Conservation (phyloP, 2,113 vertebrate genomes). For the Copsychus sechellarum region DNA sequence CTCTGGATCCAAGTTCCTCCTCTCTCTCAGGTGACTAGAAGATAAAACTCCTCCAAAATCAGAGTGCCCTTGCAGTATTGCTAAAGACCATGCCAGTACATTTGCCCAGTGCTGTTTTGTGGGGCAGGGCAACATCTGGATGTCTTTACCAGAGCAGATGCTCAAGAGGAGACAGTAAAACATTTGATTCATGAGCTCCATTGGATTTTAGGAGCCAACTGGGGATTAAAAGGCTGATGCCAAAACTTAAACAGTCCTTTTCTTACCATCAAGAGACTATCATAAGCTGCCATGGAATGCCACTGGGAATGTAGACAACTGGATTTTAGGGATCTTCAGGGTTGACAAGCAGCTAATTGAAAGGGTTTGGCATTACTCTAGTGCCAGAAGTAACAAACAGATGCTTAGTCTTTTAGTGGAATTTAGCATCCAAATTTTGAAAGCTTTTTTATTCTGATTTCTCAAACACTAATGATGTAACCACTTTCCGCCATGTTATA, state of each 20-base stretch:
- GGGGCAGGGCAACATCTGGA: neutral
- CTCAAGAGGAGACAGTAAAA: neutral
- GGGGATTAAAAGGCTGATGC: neutral
- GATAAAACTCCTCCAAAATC: neutral
- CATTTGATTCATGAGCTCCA: neutral
- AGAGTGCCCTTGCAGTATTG: neutral
- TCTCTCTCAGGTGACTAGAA: neutral
- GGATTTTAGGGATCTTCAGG: neutral
- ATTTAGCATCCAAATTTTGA: neutral
- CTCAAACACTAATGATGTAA: neutral
- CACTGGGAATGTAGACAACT: neutral
- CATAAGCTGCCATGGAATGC: neutral
- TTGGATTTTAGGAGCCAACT: neutral
- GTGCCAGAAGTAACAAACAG: neutral
- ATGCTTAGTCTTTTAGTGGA: neutral
- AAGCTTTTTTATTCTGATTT: neutral
- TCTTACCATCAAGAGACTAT: neutral
- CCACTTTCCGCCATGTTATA: neutral
- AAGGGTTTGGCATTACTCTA: neutral
- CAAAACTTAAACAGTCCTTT: neutral
- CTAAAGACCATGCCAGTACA: neutral
- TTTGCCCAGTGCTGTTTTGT: neutral
- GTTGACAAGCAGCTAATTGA: neutral
- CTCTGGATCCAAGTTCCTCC: neutral
- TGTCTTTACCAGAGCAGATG: neutral